Conservation (phyloP, 2,113 vertebrate genomes). For the Ramphastos sulfuratus region DNA sequence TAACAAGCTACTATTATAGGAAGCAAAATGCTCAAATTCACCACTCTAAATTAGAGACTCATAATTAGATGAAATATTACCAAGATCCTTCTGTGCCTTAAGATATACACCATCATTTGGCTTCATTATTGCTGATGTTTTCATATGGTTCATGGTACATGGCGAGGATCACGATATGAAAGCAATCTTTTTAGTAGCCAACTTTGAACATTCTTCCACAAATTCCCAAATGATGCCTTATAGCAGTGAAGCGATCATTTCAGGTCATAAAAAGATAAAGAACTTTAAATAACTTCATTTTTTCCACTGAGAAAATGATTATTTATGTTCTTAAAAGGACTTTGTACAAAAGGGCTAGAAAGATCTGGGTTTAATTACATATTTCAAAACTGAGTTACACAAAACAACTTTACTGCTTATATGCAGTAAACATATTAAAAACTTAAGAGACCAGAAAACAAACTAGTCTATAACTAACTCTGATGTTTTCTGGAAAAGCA, state of each 20-base stretch:
- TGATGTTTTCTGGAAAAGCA: slow-evolving; percentile 10
- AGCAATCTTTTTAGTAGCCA: neutral
- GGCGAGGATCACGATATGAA: slow-evolving; percentile 23
- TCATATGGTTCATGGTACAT: neutral
- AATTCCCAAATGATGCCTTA: neutral
- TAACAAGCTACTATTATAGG: slow-evolving; percentile 52
- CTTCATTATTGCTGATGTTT: slow-evolving; percentile 35
- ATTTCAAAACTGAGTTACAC: slow-evolving; percentile 42
- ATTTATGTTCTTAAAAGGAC: slow-evolving; percentile 10
- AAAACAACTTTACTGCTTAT: slow-evolving; percentile 6
- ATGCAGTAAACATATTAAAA: slow-evolving; percentile 27
- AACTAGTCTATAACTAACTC: neutral
- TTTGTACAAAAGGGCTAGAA: neutral
- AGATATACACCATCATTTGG: neutral
- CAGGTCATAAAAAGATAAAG: slow-evolving; percentile 46
- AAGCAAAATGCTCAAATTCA: slow-evolving; percentile 40
- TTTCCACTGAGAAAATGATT: neutral
- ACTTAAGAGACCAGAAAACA: neutral
- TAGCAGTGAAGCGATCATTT: slow-evolving; percentile 6
- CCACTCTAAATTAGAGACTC: neutral
- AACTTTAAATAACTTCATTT: neutral
- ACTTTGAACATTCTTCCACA: neutral
- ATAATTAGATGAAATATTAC: slow-evolving; percentile 19
- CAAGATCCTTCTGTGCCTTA: slow-evolving; percentile 22
- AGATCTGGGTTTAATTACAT: slow-evolving; percentile 19